Conservation (phyloP, 2,113 vertebrate species). For the Lagopus muta region DNA sequence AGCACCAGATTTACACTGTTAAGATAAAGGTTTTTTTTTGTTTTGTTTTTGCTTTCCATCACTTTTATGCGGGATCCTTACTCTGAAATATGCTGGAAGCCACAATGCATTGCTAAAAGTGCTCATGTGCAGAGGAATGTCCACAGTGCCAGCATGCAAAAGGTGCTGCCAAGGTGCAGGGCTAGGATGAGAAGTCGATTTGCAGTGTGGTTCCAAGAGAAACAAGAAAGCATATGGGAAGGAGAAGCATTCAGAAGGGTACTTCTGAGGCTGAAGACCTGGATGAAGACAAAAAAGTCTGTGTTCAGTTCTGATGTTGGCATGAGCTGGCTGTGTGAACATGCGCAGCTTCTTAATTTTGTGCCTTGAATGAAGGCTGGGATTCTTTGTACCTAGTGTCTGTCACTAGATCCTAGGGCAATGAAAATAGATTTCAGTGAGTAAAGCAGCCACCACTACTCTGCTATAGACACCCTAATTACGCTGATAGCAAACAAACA, state of each 20-base stretch:
- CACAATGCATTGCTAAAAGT: accelerated
- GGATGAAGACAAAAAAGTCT: not conserved
- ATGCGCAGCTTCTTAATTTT: not conserved
- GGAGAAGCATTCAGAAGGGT: not conserved
- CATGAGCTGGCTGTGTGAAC: not conserved
- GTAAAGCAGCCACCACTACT: not conserved
- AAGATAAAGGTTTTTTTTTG: too few species aligned
- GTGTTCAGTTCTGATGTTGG: not conserved
- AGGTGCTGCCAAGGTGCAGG: not conserved
- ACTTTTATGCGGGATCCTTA: not conserved
- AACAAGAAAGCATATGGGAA: not conserved
- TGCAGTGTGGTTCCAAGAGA: not conserved
- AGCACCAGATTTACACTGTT: not conserved
- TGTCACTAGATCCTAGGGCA: not conserved
- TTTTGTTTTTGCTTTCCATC: not conserved
- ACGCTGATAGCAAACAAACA: not conserved
- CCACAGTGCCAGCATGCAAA: not conserved
- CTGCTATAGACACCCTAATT: not conserved
- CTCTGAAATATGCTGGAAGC: not conserved
- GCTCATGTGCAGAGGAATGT: accelerated
- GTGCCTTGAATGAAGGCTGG: not conserved
- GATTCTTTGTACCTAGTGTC: not conserved
- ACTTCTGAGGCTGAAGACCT: not conserved
- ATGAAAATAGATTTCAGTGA: not conserved
- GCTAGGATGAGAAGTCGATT: accelerated